Evolutionary conservation across 2,113 vertebrate species (phyloP).

Genomic region (Vulpes lagopus): DNA sequence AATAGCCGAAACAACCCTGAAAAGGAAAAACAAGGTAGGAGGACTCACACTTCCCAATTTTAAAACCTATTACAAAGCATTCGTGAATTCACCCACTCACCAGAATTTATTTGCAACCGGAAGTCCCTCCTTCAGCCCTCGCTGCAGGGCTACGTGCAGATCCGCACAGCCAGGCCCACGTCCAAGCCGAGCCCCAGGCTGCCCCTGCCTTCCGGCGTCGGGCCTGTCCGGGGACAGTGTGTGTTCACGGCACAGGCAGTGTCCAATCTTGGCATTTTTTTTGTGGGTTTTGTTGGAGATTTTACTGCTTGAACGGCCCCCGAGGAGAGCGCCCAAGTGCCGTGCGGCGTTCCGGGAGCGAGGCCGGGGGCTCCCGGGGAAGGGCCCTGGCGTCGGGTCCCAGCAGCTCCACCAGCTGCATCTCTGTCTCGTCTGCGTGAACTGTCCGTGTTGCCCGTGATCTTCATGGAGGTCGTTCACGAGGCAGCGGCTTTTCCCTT

Average conservation of each 20-base stretch:
- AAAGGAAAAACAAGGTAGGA: neutral
- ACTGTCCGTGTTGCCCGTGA: neutral
- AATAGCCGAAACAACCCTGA: neutral
- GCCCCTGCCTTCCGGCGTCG: neutral
- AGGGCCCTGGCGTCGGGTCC: no score
- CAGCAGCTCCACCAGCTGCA: neutral
- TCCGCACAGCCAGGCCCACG: neutral
- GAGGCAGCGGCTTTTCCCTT: neutral
- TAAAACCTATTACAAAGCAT: neutral
- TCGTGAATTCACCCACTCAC: neutral
- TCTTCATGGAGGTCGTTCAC: neutral
- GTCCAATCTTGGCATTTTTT: neutral
- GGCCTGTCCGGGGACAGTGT: neutral
- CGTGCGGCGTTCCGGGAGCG: neutral
- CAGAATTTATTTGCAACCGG: neutral
- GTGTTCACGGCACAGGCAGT: neutral
- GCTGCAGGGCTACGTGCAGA: accelerated
- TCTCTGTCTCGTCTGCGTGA: neutral
- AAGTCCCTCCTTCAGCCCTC: neutral
- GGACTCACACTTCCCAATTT: neutral
- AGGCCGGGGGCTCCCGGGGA: no score
- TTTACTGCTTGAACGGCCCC: neutral
- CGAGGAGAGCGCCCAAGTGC: neutral
- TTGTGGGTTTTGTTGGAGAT: neutral
- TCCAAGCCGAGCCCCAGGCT: no score